Conservation (phyloP, 2,113 vertebrate genomes). For the Vireo altiloquus region DNA sequence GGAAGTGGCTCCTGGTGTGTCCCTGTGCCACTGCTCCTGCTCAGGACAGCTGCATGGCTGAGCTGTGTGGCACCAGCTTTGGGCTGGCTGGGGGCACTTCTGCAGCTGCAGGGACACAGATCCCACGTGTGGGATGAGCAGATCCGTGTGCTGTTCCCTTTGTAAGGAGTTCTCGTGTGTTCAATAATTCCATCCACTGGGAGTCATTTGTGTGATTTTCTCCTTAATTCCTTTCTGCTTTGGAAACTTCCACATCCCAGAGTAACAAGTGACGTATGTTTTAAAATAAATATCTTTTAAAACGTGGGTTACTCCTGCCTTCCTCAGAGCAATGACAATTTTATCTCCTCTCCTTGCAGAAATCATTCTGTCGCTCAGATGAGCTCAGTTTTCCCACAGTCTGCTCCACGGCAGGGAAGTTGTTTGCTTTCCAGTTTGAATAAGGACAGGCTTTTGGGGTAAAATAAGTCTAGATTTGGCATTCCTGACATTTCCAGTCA, state of each 20-base stretch:
- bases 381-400: background rate
- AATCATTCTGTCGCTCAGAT: fast-evolving
- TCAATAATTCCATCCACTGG: background rate
- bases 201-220: background rate
- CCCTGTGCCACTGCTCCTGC: background rate
- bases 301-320: background rate
- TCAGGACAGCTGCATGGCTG: background rate
- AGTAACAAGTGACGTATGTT: background rate
- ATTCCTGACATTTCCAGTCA: background rate
- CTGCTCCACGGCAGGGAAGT: background rate
- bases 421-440: background rate
- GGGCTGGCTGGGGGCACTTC: background rate
- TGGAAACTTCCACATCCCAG: background rate
- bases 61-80: background rate
- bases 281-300: background rate
- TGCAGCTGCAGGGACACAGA: background rate
- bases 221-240: background rate
- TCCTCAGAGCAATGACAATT: background rate
- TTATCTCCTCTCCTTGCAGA: background rate
- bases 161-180: background rate
- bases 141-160: background rate
- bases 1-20: background rate
- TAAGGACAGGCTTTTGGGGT: background rate
- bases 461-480: background rate
- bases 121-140: background rate